Conservation (phyloP, 2,113 vertebrate genomes). For the Megaceryle torquata region DNA sequence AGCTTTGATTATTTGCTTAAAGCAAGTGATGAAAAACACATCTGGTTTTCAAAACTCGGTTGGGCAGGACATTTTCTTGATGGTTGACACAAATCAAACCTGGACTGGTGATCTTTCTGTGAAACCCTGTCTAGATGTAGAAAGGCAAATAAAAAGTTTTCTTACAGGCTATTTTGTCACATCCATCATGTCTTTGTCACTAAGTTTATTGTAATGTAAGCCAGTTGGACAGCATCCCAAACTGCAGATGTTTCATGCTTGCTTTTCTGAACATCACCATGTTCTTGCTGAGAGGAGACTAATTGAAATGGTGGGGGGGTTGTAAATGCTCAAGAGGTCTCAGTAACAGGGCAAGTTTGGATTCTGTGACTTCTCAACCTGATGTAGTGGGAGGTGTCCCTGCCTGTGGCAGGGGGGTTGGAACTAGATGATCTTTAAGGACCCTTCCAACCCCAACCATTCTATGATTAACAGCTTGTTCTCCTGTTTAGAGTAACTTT, state of each 20-base stretch:
- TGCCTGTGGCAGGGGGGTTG: background rate
- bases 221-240: background rate
- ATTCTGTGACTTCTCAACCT: background rate
- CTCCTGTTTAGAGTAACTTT: background rate
- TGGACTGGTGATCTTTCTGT: background rate
- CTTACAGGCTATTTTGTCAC: background rate
- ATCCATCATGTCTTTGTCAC: background rate
- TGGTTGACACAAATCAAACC: background rate
- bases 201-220: background rate
- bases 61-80: background rate
- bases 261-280: background rate
- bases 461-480: background rate
- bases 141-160: background rate
- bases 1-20: background rate
- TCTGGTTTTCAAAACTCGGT: background rate
- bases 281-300: background rate
- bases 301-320: background rate
- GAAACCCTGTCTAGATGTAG: background rate
- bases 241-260: background rate
- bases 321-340: background rate
- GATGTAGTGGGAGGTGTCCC: background rate
- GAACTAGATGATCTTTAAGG: background rate
- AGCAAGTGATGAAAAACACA: background rate
- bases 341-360: background rate
- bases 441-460: background rate